These are phyloP conservation scores for Chrysemys picta DNA, from an alignment of 2,113 vertebrate species.

Conservation along the genomic window DNA sequence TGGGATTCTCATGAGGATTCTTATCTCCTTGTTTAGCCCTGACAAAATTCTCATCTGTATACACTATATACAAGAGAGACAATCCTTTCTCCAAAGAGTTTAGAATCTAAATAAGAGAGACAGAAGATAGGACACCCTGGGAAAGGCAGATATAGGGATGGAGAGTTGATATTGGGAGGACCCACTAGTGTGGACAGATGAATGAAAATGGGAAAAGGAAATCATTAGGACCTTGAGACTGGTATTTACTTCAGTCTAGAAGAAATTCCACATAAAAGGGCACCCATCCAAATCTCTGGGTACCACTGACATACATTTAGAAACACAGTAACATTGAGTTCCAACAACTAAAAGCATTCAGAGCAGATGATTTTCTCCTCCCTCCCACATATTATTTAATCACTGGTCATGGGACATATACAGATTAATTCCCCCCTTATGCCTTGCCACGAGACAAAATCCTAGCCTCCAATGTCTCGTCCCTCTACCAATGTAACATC, in stretches of 20 bases:
- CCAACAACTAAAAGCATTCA: conserved; percentile 8
- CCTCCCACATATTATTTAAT: background rate
- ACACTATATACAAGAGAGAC: background rate
- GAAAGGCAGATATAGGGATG: conserved; percentile 60
- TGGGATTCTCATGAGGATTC: background rate
- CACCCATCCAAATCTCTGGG: background rate
- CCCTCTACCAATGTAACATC: rapidly evolving
- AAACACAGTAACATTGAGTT: conserved; percentile 6
- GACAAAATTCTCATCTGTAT: background rate
- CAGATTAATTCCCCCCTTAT: rapidly evolving
- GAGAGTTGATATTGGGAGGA: conserved; percentile 54
- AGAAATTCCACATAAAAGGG: background rate
- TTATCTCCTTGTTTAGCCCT: conserved; percentile 17
- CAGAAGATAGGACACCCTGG: conserved; percentile 54
- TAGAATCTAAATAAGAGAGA: conserved; percentile 44
- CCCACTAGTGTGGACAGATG: conserved; percentile 21
- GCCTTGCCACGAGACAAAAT: background rate
- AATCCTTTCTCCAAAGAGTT: conserved; percentile 38
- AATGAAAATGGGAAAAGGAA: background rate
- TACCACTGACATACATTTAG: background rate
- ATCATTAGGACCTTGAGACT: background rate
- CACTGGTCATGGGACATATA: background rate
- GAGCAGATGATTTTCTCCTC: conserved; percentile 15
- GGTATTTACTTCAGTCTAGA: background rate
- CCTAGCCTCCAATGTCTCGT: background rate